Conservation (phyloP, 2,797 vertebrate genomes). For the Semaprochilodus insignis region DNA sequence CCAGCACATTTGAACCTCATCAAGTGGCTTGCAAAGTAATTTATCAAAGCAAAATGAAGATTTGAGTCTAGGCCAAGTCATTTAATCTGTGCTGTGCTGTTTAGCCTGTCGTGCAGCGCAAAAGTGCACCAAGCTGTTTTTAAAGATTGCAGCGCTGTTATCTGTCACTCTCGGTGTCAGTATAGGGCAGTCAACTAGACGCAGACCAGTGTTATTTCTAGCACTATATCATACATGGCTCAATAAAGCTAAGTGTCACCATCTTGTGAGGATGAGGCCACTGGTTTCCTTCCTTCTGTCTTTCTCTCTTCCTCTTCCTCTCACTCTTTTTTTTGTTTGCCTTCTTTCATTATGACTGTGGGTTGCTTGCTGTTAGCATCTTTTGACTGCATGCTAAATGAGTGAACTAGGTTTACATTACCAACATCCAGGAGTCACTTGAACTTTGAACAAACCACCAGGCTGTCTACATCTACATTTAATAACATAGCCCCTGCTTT, state of each 20-base stretch:
- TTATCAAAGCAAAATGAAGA: constrained; percentile 14
- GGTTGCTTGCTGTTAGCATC: background rate
- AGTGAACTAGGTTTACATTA: background rate
- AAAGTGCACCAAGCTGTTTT: constrained; percentile 25
- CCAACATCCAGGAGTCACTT: background rate
- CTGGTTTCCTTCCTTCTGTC: background rate
- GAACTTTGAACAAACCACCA: background rate
- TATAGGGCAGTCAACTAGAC: constrained; percentile 19
- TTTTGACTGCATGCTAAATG: background rate
- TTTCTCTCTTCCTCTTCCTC: constrained; percentile 9
- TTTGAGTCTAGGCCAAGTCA: background rate
- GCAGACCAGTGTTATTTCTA: background rate
- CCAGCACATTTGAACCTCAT: constrained; percentile 27
- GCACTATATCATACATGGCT: background rate
- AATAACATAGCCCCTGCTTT: too few relatives aligned
- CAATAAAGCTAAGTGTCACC: constrained; percentile 14
- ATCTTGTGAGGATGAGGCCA: constrained; percentile 27
- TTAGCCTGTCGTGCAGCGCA: background rate
- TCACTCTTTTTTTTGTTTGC: background rate
- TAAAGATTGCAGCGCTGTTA: constrained; percentile 36
- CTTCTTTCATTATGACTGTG: background rate
- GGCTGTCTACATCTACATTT: too few relatives aligned
- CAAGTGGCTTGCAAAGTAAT: background rate
- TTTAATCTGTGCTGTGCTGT: constrained; percentile 8
- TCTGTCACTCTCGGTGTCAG: constrained; percentile 40